A percentile compares a stretch with the other conserved stretches of the same genome.
Conservation (phyloP, 2,797 vertebrate species). For the Ciconia nigra region DNA sequence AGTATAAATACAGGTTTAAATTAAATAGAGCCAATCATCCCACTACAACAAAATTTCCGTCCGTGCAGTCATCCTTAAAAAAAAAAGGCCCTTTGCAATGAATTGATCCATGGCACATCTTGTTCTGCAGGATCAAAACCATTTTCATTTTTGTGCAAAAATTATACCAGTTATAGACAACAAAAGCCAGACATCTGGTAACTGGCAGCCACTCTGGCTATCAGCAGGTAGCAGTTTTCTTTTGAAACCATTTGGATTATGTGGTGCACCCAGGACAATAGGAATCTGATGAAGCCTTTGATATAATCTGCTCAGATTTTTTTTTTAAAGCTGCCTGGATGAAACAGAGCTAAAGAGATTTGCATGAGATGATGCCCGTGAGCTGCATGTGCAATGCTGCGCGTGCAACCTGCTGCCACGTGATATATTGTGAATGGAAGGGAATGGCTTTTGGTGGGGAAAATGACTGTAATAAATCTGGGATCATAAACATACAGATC, state of each 20-base stretch:
- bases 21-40: slow-evolving; percentile 40
- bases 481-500: background rate
- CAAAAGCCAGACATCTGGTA: slow-evolving; percentile 71
- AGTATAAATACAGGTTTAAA: slow-evolving; percentile 58
- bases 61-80: background rate
- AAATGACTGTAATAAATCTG: background rate
- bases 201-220: slow-evolving; percentile 61
- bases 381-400: background rate
- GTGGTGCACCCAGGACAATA: slow-evolving; percentile 67
- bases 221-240: slow-evolving; percentile 71
- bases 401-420: background rate
- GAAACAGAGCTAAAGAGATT: slow-evolving; percentile 34
- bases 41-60: slow-evolving; percentile 55
- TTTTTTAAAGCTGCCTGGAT: slow-evolving; percentile 23
- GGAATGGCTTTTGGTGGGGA: background rate
- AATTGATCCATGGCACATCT: background rate
- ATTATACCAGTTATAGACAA: slow-evolving; percentile 57
- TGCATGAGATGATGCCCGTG: background rate
- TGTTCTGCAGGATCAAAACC: slow-evolving; percentile 13
- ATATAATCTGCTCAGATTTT: slow-evolving; percentile 50
- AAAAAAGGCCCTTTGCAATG: slow-evolving; percentile 41
- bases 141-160: slow-evolving; percentile 28
- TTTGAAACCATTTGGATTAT: slow-evolving; percentile 65
- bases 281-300: slow-evolving; percentile 68
- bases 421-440: background rate